Conservation (phyloP, 2,797 vertebrate genomes). For the Bradypodion pumilum region DNA sequence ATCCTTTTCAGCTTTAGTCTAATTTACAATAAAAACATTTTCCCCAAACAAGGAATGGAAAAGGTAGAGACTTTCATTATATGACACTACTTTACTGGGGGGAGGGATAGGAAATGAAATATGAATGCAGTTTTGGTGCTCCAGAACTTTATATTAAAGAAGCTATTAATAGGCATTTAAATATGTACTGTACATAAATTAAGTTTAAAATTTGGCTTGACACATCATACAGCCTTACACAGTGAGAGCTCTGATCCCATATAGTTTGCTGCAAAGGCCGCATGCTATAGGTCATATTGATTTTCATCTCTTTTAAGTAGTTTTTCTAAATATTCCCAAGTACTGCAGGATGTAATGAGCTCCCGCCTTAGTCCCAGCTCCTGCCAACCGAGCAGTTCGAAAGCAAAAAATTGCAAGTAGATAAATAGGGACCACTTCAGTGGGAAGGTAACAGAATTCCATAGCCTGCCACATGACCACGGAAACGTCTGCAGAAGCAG, state of each 20-base stretch:
- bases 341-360: too few relatives aligned
- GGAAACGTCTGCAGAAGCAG: too few relatives aligned
- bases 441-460: too few relatives aligned
- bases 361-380: too few relatives aligned
- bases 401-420: too few relatives aligned
- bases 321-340: neutral
- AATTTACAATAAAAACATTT: neutral
- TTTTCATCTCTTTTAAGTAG: neutral
- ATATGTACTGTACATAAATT: constrained; percentile 1
- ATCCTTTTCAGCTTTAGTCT: neutral
- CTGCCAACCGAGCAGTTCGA: too few relatives aligned
- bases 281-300: neutral
- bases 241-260: neutral
- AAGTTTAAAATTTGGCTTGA: neutral
- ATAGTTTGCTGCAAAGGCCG: too few relatives aligned
- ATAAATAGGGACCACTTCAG: too few relatives aligned
- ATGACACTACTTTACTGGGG: neutral
- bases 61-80: neutral
- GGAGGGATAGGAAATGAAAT: neutral
- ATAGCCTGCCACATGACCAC: too few relatives aligned
- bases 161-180: neutral
- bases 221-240: neutral
- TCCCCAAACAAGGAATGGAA: neutral
- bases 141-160: neutral
- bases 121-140: neutral